Evolutionary conservation across 2,113 vertebrate genomes (phyloP).

Genomic region (Hemicordylus capensis): DNA sequence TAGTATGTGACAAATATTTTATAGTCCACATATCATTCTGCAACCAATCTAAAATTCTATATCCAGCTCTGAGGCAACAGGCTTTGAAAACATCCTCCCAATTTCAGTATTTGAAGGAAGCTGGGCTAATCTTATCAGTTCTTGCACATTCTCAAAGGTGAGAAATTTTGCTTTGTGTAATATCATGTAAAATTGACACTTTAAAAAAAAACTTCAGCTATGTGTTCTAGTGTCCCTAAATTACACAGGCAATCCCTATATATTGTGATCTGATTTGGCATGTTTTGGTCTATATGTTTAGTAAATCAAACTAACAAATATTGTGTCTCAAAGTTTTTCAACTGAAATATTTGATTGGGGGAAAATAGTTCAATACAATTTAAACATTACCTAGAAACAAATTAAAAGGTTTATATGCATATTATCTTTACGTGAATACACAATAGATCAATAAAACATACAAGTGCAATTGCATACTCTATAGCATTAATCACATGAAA

Average conservation of each 20-base stretch:
- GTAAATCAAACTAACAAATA: no score
- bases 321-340: no score
- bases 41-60: background rate
- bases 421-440: no score
- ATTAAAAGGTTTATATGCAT: no score
- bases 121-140: background rate
- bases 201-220: background rate
- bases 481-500: no score
- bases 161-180: background rate
- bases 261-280: no score
- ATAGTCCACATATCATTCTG: background rate
- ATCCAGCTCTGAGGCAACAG: background rate
- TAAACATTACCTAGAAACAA: no score
- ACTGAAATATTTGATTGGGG: no score
- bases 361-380: no score
- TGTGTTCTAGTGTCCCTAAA: background rate
- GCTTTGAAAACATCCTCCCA: background rate
- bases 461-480: no score
- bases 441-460: no score
- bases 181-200: background rate
- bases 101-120: background rate
- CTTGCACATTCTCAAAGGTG: background rate
- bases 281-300: no score
- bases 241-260: background rate
- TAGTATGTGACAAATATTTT: background rate